Base-by-base conservation (phyloP, 2,888 invertebrate genomes). In the Metalampra italica region DNA sequence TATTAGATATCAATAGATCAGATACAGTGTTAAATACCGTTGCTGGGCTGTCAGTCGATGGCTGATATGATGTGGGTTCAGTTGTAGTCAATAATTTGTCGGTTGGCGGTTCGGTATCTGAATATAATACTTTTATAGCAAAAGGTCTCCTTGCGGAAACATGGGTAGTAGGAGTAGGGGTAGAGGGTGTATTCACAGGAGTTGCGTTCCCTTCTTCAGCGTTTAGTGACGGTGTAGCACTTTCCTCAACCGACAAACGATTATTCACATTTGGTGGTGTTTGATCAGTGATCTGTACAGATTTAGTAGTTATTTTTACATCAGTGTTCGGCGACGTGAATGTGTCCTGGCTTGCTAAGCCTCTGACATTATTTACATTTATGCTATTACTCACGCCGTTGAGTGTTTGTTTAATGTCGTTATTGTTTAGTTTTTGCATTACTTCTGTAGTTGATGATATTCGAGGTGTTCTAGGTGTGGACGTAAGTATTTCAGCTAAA, bases 401-500 rank as follows among this genome's bases (percentile, higher is more conserved):
- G 77, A 78, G 71, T 76, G 77, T 72, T 75, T 82, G 78, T 72
- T 74, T 79, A 63, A 76, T 76, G 70, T 82, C 82, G 60, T 69
- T 81, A 71, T 75, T 77, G 63, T 69, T 75, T 78, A 70, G 70
- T 67, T 72, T 79, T 72, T 76, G 75, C 56, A 68, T 68, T 73
- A 78, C 78, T 78, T 84, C 83, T 57, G 86, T 87, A 58, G 82
- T 83, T 62, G 85, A 65, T 54, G 88, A 79, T 57, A 86, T 71
- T 71, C 80, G 78, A 54, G 62, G 62, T 63, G 82, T 71, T 82
- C 76, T 84, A 57, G 88, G 86, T 75, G 90, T 89, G 45, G 90
- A 90, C 59, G 89, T 90, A 60, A 91, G 84, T 68, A 91, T 90
- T 58, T 91, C 91, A 71, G 91, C 90, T 74, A 91, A 70, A 72